phyloP scores from a whole-genome alignment of 92 coral and sea anemone species.

The Umimayanthus kanabou region DNA sequence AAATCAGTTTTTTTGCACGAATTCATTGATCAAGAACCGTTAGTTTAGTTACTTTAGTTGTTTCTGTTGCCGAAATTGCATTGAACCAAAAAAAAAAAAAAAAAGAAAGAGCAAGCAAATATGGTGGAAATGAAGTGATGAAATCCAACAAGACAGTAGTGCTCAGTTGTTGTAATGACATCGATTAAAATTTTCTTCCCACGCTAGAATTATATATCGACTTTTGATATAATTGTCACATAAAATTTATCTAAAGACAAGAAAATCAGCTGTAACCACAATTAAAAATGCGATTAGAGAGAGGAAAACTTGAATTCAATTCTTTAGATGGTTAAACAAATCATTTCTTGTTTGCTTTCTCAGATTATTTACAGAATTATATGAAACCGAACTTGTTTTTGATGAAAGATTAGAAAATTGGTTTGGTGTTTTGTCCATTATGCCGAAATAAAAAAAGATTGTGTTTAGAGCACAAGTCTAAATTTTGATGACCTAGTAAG shows the following conservation, averaged over 20 bases:
- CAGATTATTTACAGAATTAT: background rate
- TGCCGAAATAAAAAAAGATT: background rate
- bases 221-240: background rate
- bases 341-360: background rate
- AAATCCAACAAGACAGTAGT: background rate
- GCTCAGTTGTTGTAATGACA: background rate
- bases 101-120: background rate
- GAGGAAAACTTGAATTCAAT: background rate
- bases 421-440: background rate
- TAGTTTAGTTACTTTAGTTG: background rate
- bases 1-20: too few relatives aligned
- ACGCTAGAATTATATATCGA: background rate
- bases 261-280: constrained; percentile 8
- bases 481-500: background rate
- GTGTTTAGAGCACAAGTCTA: background rate
- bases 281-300: constrained; percentile 17
- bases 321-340: constrained; percentile 22
- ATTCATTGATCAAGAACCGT: too few relatives aligned
- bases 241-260: background rate
- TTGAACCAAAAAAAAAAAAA: too few relatives aligned
- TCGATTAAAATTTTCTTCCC: background rate
- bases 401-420: background rate
- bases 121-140: background rate
- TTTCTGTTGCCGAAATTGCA: background rate
- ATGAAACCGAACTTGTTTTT: background rate